phyloP scores from a whole-genome alignment of 2,888 invertebrate species.

The Bhutanitis thaidina region DNA sequence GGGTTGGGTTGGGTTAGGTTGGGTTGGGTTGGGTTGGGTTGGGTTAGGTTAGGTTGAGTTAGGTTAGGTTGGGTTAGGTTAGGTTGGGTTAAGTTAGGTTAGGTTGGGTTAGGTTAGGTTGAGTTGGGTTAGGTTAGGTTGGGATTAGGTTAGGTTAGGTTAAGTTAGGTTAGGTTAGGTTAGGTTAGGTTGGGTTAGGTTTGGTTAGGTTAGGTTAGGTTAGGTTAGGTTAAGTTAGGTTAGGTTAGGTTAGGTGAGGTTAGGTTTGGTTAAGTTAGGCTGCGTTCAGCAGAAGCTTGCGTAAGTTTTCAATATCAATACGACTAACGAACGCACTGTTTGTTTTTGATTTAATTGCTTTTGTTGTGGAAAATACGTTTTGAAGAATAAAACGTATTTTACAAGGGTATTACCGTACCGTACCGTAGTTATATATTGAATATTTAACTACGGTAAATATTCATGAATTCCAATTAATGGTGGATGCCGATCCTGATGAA shows the following conservation, averaged over 20 bases:
- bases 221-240: constrained; percentile 26
- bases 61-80: constrained; percentile 21
- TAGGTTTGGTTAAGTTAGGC: constrained; percentile 18
- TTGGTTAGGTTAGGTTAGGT: constrained; percentile 28
- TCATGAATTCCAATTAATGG: too few relatives aligned
- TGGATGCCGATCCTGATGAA: too few relatives aligned
- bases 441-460: too few relatives aligned
- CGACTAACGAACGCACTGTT: too few relatives aligned
- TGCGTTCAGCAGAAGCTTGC: too few relatives aligned
- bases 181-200: constrained; percentile 26
- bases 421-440: too few relatives aligned
- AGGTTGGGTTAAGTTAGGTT: constrained; percentile 21
- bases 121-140: constrained; percentile 21
- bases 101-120: constrained; percentile 19
- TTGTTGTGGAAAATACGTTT: too few relatives aligned
- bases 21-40: constrained; percentile 17
- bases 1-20: constrained; percentile 16
- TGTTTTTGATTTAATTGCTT: too few relatives aligned
- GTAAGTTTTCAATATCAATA: too few relatives aligned
- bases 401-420: too few relatives aligned
- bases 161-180: constrained; percentile 24
- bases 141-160: too few relatives aligned
- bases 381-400: too few relatives aligned
- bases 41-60: constrained; percentile 17
- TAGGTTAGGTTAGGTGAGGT: constrained; percentile 21